Evolutionary conservation across 2,113 vertebrate species (phyloP).

Genomic region (Grus americana): DNA sequence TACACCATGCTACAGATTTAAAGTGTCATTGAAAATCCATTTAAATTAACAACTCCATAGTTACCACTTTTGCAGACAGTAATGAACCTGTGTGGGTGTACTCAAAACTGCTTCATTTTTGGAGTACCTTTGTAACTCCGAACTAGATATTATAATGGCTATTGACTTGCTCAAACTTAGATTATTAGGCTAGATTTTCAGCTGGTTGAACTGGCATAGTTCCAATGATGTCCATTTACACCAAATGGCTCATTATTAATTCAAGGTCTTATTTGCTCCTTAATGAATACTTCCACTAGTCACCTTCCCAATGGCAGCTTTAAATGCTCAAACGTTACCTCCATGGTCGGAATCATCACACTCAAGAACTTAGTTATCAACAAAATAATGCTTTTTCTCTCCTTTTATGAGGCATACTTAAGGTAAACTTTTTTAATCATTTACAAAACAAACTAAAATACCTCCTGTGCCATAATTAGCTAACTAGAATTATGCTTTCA

Average conservation of each 20-base stretch:
- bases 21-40: constrained; percentile 7
- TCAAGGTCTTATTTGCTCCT: constrained; percentile 59
- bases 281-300: constrained; percentile 46
- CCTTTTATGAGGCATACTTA: background rate
- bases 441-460: constrained; percentile 49
- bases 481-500: constrained; percentile 25
- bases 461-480: constrained; percentile 38
- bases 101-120: background rate
- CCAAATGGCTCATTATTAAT: constrained; percentile 63
- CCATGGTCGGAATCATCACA: background rate
- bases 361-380: background rate
- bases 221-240: constrained; percentile 45
- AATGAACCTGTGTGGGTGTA: constrained; percentile 1
- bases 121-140: constrained; percentile 11
- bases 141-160: constrained; percentile 43
- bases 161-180: constrained; percentile 41
- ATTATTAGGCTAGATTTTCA: constrained; percentile 60
- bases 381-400: background rate
- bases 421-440: constrained; percentile 20
- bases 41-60: constrained; percentile 14
- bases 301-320: constrained; percentile 31
- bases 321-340: background rate
- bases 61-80: constrained; percentile 19
- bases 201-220: constrained; percentile 35
- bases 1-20: background rate